Conservation (phyloP, 1,140 invertebrate species). For the Lucilia sericata region DNA sequence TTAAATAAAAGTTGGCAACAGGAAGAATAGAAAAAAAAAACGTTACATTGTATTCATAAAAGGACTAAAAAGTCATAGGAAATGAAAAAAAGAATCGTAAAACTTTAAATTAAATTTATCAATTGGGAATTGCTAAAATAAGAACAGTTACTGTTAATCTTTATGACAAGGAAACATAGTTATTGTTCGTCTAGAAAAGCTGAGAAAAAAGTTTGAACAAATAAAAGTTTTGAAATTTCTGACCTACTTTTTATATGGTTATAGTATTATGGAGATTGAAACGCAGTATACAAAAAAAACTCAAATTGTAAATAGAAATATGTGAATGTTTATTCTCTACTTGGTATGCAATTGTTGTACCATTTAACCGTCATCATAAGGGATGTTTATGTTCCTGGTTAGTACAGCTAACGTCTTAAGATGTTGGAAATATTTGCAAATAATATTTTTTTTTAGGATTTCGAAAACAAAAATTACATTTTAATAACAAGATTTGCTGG, state of each 20-base stretch:
- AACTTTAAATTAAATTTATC: conserved; percentile 44
- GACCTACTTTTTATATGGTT: conserved; percentile 19
- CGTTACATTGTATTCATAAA: background rate
- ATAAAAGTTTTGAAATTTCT: conserved; percentile 22
- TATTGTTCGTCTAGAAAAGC: background rate
- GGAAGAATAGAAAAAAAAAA: background rate
- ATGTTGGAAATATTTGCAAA: conserved; percentile 18
- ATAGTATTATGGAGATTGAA: background rate
- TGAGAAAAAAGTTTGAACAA: conserved; percentile 12
- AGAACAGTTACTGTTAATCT: conserved; percentile 24
- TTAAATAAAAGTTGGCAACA: conserved; percentile 14
- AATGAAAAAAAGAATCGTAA: background rate
- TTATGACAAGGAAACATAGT: background rate
- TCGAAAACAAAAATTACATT: conserved; percentile 40
- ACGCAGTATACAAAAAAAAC: background rate
- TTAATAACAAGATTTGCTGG: conserved; percentile 34
- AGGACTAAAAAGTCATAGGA: background rate
- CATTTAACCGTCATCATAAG: background rate
- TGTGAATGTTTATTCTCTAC: background rate
- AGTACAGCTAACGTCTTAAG: background rate
- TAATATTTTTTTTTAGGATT: background rate
- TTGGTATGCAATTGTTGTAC: conserved; percentile 12
- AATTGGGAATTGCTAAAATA: conserved; percentile 34
- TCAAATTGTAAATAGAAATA: background rate
- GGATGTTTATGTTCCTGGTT: background rate